These are phyloP conservation scores for Chaetorhynchus papuensis DNA, from an alignment of 2,113 vertebrate species.

Conservation along the genomic window DNA sequence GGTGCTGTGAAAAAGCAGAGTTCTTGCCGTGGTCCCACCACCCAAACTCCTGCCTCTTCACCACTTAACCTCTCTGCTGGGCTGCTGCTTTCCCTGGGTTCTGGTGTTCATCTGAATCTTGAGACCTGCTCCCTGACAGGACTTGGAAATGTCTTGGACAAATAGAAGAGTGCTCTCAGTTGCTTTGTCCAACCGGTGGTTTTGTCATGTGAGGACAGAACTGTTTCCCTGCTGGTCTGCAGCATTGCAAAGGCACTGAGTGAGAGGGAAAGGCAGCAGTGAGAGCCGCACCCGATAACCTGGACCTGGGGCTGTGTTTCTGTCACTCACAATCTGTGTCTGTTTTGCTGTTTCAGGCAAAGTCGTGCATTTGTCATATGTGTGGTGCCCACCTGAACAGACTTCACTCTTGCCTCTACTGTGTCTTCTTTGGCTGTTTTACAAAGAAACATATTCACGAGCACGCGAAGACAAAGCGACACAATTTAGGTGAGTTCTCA, in stretches of 20 bases:
- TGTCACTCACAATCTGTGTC: not conserved
- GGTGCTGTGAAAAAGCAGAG: not conserved
- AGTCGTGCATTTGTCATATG: constrained; percentile 89
- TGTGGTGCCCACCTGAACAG: constrained; percentile 91
- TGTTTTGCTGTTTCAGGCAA: constrained; percentile 75
- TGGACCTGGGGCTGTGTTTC: not conserved
- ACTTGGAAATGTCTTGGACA: not conserved
- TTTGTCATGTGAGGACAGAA: not conserved
- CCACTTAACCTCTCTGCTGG: not conserved
- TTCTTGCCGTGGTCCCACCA: not conserved
- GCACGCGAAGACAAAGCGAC: constrained; percentile 95
- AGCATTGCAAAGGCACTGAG: rapidly evolving
- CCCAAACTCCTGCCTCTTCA: not conserved
- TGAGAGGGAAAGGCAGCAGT: not conserved
- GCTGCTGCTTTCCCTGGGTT: not conserved
- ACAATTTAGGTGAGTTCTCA: constrained; percentile 91
- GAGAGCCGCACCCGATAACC: rapidly evolving
- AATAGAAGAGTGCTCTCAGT: not conserved
- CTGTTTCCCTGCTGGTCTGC: not conserved
- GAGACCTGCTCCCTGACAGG: not conserved
- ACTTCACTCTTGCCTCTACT: constrained; percentile 98
- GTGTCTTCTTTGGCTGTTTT: constrained; percentile 98
- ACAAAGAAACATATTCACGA: constrained; percentile 99
- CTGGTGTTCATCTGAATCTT: not conserved
- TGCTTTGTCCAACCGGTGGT: rapidly evolving